Evolutionary conservation across 92 coral and sea anemone species (phyloP).

Genomic region (Paragorgia papillata): DNA sequence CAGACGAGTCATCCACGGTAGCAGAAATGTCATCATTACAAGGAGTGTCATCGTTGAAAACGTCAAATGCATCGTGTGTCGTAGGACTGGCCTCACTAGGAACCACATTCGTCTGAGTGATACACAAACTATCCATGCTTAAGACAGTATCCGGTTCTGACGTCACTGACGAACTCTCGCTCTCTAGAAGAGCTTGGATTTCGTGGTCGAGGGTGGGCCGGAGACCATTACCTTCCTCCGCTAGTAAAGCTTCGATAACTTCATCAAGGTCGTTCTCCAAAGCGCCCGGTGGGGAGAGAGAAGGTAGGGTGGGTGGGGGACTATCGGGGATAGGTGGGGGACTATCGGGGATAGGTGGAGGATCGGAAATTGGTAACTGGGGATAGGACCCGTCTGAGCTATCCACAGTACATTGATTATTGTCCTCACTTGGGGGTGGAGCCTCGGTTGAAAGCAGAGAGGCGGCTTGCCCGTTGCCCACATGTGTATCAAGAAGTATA

Average conservation of each 20-base stretch:
- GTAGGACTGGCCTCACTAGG: not conserved
- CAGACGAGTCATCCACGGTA: not conserved
- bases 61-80: not conserved
- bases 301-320: conserved; percentile 46
- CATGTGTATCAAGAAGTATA: not conserved
- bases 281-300: conserved; percentile 39
- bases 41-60: conserved; percentile 31
- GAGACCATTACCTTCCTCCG: not conserved
- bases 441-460: not conserved
- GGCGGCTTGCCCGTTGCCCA: not conserved
- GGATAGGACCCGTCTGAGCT: conserved; percentile 53
- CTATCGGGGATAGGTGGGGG: conserved; percentile 83
- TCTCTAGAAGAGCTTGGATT: conserved; percentile 60
- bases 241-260: conserved; percentile 22
- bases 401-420: not conserved
- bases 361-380: conserved; percentile 70
- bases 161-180: conserved; percentile 55
- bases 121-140: conserved; percentile 6
- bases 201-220: conserved; percentile 52
- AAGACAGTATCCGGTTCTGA: conserved; percentile 11
- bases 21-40: conserved; percentile 16
- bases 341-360: conserved; percentile 77
- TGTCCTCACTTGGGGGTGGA: not conserved
- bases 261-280: conserved; percentile 28
- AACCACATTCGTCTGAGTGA: not conserved